Base-by-base conservation (phyloP, 53 echinoderm and acorn worm genomes). In the Echinarachnius parma region DNA sequence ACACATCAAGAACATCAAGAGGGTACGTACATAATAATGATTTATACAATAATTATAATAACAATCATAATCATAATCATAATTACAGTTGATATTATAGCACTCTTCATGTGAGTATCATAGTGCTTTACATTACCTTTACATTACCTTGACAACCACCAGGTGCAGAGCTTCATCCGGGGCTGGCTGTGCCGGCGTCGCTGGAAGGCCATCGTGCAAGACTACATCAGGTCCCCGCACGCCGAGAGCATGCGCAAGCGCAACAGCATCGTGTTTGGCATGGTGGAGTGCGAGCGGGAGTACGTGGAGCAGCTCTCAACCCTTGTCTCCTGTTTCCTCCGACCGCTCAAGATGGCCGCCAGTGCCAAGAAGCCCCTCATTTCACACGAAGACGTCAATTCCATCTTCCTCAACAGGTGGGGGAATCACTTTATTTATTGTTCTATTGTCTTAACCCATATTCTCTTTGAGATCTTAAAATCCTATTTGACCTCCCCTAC, bases 211-310 rank as follows among this genome's bases (percentile, higher is more conserved):
- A 98, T 98, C 32, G 98, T 98, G 9, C 98, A 98, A 65, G 98
- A 98, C 80, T 98, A 98, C 80, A 98, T 98, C 65, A 83, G 86
- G 10, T 98, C 98, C 1, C 98, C 98, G 4, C 98, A 98, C 45
- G 98, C 98, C 3, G 98, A 98, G 74, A 98, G 91, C 82, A 98
- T 98, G 98, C 81, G 98, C 44, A 98, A 98, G 46, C 82, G 98
- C 31, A 98, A 98, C 75, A 92, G 88, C 67, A 98, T 98, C 28
- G 98, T 98, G 21, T 98, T 98, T 31, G 92, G 92, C 7, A 98
- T 98, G 98, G 91, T 98, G 61, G 98, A 98, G 71, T 88, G 98
- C 45, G 98, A 98, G 59, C 68, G 91, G n/a, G 98, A 98, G 72
- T 98, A 98, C 21, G 98, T 98, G 47, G 98, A 98, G 62, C 98